A percentile compares a stretch with the other conserved stretches of the same genome.
These are phyloP conservation scores for Tromatobia lineatoria DNA, from an alignment of 2,888 invertebrate species.

Conservation along the genomic window DNA sequence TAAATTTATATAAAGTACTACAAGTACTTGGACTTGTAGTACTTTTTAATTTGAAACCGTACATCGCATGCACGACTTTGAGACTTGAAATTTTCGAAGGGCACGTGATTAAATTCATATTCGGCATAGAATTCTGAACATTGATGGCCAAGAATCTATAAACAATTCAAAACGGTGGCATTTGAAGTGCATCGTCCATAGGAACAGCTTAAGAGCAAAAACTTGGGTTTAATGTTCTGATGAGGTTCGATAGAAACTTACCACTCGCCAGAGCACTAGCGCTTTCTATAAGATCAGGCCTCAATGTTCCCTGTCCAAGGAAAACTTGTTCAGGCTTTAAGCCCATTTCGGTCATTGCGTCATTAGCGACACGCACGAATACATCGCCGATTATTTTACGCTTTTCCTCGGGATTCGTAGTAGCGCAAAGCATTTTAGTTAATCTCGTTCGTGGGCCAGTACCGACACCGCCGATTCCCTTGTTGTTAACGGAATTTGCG, in stretches of 20 bases:
- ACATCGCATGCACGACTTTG: too few species aligned
- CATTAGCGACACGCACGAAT: conserved; percentile 97
- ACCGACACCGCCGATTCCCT: conserved; percentile 75
- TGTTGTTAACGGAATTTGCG: conserved; percentile 84
- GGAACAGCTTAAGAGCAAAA: neutral
- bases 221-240: neutral
- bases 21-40: too few species aligned
- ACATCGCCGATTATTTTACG: conserved; percentile 99
- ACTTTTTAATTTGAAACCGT: too few species aligned
- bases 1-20: too few species aligned
- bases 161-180: too few species aligned
- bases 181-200: too few species aligned
- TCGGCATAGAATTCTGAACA: too few species aligned
- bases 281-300: conserved; percentile 99
- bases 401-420: conserved; percentile 98
- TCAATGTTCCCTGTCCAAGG: conserved; percentile 97
- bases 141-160: too few species aligned
- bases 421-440: conserved; percentile 94
- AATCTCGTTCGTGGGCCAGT: conserved; percentile 87
- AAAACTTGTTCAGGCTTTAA: conserved; percentile 97
- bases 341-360: conserved; percentile 94
- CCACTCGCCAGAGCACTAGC: conserved; percentile 94
- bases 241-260: conserved; percentile 65
- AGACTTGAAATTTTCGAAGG: too few species aligned
- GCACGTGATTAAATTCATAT: too few species aligned